Conservation (phyloP, 2,888 invertebrate species). For the Chironomus riparius region DNA sequence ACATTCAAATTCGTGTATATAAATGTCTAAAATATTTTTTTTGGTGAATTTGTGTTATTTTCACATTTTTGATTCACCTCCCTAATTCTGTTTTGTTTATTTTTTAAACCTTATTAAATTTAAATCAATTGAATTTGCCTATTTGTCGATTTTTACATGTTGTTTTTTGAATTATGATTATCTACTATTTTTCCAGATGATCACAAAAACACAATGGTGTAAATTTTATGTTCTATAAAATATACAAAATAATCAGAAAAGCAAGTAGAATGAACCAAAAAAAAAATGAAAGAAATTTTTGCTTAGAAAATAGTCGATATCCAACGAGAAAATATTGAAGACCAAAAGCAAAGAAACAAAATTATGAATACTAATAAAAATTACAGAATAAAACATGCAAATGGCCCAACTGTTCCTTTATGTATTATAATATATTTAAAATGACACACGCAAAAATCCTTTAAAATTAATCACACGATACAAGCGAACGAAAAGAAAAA, state of each 20-base stretch:
- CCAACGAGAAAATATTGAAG: neutral
- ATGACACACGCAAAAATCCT: neutral
- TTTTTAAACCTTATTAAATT: neutral
- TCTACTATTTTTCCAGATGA: conserved; percentile 27
- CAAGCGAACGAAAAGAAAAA: neutral
- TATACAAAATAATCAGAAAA: neutral
- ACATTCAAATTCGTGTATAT: neutral
- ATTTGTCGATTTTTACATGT: neutral
- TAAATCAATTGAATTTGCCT: neutral
- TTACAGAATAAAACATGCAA: neutral
- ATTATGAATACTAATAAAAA: neutral
- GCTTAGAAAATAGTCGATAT: conserved; percentile 6
- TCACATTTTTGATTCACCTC: too few relatives aligned
- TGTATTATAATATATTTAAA: neutral
- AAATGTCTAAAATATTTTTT: neutral
- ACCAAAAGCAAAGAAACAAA: neutral
- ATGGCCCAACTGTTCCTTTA: neutral
- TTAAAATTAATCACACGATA: neutral
- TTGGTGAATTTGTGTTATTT: neutral
- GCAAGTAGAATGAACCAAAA: neutral
- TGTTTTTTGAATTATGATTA: conserved; percentile 9
- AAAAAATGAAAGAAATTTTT: neutral
- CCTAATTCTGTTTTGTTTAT: neutral
- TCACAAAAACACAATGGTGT: conserved; percentile 26
- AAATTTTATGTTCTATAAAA: conserved; percentile 16